A percentile compares a stretch with the other conserved stretches of the same genome.
Evolutionary conservation across 2,797 vertebrate species (phyloP).

Genomic region (Falco naumanni): DNA sequence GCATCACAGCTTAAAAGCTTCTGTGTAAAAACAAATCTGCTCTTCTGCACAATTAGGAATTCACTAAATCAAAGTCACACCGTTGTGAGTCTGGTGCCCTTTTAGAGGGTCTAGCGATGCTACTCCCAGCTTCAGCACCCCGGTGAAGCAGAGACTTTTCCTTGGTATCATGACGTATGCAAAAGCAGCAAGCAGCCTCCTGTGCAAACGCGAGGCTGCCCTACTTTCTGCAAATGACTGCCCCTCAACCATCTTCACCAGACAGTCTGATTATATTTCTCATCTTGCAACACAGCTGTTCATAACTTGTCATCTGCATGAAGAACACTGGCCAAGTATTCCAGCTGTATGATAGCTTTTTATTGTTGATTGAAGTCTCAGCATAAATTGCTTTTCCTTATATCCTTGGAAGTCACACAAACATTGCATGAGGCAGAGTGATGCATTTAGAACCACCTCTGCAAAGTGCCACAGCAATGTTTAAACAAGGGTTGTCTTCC

Average conservation of each 20-base stretch:
- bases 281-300: conserved; percentile 10
- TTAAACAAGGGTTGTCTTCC: not conserved
- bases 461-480: not conserved
- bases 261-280: not conserved
- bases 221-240: not conserved
- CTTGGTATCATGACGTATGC: not conserved
- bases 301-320: not conserved
- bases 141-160: not conserved
- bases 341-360: not conserved
- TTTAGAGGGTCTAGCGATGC: not conserved
- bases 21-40: conserved; percentile 35
- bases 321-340: conserved; percentile 13
- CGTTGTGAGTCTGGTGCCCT: not conserved
- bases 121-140: not conserved
- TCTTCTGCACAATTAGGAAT: not conserved
- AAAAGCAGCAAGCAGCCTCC: not conserved
- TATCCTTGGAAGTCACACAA: conserved; percentile 19
- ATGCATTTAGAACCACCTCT: conserved; percentile 57
- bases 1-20: conserved; percentile 28
- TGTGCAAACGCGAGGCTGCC: not conserved
- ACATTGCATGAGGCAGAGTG: not conserved
- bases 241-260: conserved; percentile 3
- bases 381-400: not conserved
- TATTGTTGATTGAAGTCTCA: not conserved
- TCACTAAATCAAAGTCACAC: not conserved